phyloP scores from a whole-genome alignment of 2,113 vertebrate genomes.

The Mustelus asterias region DNA sequence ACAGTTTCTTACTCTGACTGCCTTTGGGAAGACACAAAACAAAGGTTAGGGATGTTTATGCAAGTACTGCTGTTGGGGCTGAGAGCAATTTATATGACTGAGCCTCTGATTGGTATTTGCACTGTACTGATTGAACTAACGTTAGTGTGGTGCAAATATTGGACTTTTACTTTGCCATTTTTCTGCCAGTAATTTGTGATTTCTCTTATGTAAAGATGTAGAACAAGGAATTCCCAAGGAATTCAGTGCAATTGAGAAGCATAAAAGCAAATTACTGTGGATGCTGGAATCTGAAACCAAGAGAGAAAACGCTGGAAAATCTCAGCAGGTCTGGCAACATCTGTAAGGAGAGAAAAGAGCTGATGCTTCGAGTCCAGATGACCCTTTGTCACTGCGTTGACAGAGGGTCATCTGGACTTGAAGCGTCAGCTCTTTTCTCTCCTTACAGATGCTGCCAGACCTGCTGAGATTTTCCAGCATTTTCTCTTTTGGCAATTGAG shows the following conservation, averaged over 20 bases:
- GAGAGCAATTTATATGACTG: background rate
- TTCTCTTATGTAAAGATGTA: background rate
- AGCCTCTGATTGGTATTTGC: background rate
- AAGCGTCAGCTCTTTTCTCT: no score
- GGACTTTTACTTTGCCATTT: background rate
- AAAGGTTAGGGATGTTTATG: background rate
- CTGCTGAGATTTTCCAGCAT: no score
- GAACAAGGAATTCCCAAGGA: background rate
- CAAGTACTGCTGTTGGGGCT: background rate
- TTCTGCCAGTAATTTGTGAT: background rate
- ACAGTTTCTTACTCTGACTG: background rate
- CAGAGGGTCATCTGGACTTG: no score
- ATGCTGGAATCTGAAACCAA: no score
- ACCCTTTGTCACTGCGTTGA: no score
- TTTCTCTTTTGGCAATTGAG: background rate
- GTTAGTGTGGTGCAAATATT: background rate
- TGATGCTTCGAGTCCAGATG: no score
- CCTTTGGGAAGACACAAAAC: background rate
- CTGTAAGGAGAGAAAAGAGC: no score
- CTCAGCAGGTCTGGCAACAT: no score
- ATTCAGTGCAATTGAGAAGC: background rate
- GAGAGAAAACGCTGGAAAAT: no score
- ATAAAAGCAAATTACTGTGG: no score
- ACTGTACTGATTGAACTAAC: background rate
- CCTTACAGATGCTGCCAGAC: no score